Conservation (phyloP, 2,113 vertebrate species). For the Macrotis lagotis region DNA sequence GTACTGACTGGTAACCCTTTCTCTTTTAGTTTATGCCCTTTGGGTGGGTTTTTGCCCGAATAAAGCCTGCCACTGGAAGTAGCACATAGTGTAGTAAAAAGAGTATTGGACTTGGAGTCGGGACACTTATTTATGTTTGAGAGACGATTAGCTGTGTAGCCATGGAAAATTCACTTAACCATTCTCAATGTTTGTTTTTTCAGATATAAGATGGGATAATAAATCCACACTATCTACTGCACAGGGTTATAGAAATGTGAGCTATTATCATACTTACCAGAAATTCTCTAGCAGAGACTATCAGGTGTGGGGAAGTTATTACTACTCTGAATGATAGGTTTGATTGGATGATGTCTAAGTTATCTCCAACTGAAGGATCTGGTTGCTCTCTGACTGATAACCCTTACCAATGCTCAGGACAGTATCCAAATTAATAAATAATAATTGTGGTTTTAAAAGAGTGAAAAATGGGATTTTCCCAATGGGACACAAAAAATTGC, state of each 20-base stretch:
- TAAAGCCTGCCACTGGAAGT: neutral
- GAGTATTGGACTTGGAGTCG: neutral
- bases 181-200: neutral
- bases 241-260: neutral
- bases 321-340: neutral
- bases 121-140: neutral
- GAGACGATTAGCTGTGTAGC: neutral
- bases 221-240: neutral
- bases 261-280: neutral
- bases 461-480: neutral
- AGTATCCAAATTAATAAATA: neutral
- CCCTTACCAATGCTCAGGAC: neutral
- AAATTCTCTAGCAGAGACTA: neutral
- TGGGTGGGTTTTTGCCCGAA: neutral
- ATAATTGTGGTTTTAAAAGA: neutral
- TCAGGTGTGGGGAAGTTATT: neutral
- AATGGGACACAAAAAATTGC: neutral
- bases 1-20: no score
- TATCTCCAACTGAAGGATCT: neutral
- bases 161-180: neutral
- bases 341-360: neutral
- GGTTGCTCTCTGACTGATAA: neutral
- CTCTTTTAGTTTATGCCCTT: neutral
- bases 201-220: neutral
- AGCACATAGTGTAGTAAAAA: neutral